A percentile compares a stretch with the other conserved stretches of the same genome.
Evolutionary conservation across 2,113 vertebrate genomes (phyloP).

Genomic region (Kobus ellipsiprymnus): DNA sequence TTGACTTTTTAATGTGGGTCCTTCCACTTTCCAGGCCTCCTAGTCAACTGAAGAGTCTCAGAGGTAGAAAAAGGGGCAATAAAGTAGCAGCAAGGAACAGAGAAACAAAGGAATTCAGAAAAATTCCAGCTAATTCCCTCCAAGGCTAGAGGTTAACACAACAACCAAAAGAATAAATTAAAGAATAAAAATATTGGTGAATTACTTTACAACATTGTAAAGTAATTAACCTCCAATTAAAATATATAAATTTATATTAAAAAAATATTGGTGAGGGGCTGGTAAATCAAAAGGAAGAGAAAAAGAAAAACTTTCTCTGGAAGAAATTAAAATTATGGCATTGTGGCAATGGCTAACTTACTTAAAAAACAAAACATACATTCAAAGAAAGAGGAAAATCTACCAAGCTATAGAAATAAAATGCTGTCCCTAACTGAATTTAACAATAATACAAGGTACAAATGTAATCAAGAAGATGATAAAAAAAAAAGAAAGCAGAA

Average conservation of each 20-base stretch:
- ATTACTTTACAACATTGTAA: no score
- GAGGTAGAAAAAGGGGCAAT: conserved; percentile 73
- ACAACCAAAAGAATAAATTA: conserved; percentile 3
- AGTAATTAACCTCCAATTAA: no score
- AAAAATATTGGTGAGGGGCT: background rate
- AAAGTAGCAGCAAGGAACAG: conserved; percentile 73
- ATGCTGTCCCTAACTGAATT: conserved; percentile 75
- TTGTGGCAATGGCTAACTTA: conserved; percentile 76
- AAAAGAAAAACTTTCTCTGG: conserved; percentile 46
- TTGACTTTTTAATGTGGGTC: conserved; percentile 70
- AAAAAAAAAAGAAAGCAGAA: conserved; percentile 66
- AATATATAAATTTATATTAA: no score
- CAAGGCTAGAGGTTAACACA: conserved; percentile 70
- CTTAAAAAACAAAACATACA: conserved; percentile 69
- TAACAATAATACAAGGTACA: conserved; percentile 76
- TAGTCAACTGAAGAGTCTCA: conserved; percentile 77
- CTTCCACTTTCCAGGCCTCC: conserved; percentile 78
- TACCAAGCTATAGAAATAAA: conserved; percentile 66
- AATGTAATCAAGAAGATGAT: conserved; percentile 78
- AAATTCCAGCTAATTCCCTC: conserved; percentile 70
- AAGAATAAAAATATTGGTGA: background rate
- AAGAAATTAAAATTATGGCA: conserved; percentile 74
- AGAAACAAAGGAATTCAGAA: conserved; percentile 78
- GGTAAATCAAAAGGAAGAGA: conserved; percentile 44
- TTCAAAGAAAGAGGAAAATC: conserved; percentile 67